These are phyloP conservation scores for Venusia cambrica DNA, from an alignment of 2,888 invertebrate genomes.

Conservation along the genomic window DNA sequence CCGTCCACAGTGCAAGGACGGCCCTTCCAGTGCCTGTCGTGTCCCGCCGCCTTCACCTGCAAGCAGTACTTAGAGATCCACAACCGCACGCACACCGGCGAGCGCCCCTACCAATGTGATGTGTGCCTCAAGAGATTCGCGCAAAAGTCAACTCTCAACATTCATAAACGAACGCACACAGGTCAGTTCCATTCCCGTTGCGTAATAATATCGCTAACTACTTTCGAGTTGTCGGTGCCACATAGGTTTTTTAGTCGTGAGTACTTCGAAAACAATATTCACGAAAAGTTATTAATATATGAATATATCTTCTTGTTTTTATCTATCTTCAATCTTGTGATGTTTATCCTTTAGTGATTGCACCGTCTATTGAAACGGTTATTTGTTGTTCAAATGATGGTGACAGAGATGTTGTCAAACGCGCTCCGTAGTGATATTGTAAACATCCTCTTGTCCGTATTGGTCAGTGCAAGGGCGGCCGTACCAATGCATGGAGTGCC, in stretches of 20 bases:
- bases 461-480: slow-evolving; percentile 77
- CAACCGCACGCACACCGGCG: slow-evolving; percentile 79
- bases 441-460: too few species aligned
- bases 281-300: too few species aligned
- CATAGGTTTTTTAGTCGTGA: slow-evolving; percentile 44
- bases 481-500: slow-evolving; percentile 80
- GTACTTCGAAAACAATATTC: too few species aligned
- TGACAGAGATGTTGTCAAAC: too few species aligned
- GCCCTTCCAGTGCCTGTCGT: slow-evolving; percentile 82
- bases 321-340: too few species aligned
- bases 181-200: slow-evolving; percentile 53
- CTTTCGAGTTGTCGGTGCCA: slow-evolving; percentile 75
- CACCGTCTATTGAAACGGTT: too few species aligned
- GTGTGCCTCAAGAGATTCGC: slow-evolving; percentile 90
- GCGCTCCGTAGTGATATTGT: too few species aligned
- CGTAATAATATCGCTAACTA: slow-evolving; percentile 23
- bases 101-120: slow-evolving; percentile 85
- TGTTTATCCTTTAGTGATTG: too few species aligned
- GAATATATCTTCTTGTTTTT: too few species aligned
- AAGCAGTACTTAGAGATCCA: slow-evolving; percentile 80
- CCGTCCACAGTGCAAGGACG: slow-evolving; percentile 77
- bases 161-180: slow-evolving; percentile 90
- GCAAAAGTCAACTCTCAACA: slow-evolving; percentile 90
- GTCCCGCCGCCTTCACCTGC: slow-evolving; percentile 82
- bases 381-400: too few species aligned